Percentiles rank a stretch among this genome's conserved stretches.
Conservation (phyloP, 2,888 invertebrate genomes). For the Scaptomyza tumidula region DNA sequence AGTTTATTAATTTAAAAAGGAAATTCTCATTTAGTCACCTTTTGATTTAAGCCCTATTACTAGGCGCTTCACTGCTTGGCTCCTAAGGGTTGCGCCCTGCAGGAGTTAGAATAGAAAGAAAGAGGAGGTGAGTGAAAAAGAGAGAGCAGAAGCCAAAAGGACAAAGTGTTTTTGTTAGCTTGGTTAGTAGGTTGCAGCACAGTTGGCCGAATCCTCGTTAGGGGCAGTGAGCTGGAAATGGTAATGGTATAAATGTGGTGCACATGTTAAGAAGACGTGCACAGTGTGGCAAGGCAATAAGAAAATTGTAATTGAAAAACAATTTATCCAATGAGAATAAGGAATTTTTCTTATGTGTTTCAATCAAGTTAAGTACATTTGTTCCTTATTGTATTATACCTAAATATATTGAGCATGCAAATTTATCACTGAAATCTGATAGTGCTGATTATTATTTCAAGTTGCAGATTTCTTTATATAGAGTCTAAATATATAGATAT, state of each 20-base stretch:
- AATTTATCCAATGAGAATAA: no score
- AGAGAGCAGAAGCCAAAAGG: not conserved
- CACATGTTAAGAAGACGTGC: slow-evolving; percentile 8
- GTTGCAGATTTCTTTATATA: no score
- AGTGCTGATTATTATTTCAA: no score
- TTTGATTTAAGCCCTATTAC: slow-evolving; percentile 71
- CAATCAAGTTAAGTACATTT: no score
- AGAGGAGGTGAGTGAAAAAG: no score
- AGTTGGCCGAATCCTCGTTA: slow-evolving; percentile 20
- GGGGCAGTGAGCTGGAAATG: slow-evolving; percentile 33
- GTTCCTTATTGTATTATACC: no score
- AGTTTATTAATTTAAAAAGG: slow-evolving; percentile 84
- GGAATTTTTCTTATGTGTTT: no score
- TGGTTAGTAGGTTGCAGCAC: slow-evolving; percentile 40
- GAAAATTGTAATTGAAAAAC: not conserved
- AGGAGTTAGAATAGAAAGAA: not conserved
- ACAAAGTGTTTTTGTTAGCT: slow-evolving; percentile 14
- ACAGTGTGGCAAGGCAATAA: slow-evolving; percentile 27
- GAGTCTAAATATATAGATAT: no score
- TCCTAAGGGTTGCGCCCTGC: slow-evolving; percentile 9
- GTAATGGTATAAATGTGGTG: slow-evolving; percentile 22
- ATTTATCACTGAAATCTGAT: no score
- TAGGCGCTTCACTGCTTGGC: slow-evolving; percentile 20
- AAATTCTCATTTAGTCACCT: slow-evolving; percentile 84
- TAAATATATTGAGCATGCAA: no score